Base-by-base conservation (phyloP, 2,888 invertebrate genomes). In the Amorpha juglandis region DNA sequence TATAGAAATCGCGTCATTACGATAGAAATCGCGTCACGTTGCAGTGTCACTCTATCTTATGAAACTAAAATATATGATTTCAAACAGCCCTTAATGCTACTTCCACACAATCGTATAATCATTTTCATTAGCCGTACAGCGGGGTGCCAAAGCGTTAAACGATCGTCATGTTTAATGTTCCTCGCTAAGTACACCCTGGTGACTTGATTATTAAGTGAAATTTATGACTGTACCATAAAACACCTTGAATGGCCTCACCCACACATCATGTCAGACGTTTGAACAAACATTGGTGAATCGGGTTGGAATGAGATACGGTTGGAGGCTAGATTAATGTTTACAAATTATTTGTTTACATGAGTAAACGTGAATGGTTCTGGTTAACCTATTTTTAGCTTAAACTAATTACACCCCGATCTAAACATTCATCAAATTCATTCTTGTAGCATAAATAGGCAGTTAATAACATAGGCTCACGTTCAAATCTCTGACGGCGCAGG, bases 191-290 rank as follows among this genome's bases (percentile, higher is more conserved):
- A 42, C 58, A 19, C 42, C 58, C 58, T 42, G 42, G 58, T 12
- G 58, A 38, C 58, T 58, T 58, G 58, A 42, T 58, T 58, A 58
- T 58, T 58, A 12, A 16, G 58, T 58, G 58, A 42, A 58, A 58
- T 55, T 55, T 38, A 42, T 58, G 58, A 58, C 42, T 19, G 21
- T n/a, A 58, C 12, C 58, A 58, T 58, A 58, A 58, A 58, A 42
- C 58, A 42, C 58, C 58, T 58, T 42, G 38, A 58, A 58, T 58
- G 7, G 58, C 6, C 14, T 38, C 58, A 42, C 58, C 58, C 42
- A 42, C 55, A 16, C 38, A 53, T 53, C 53, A 58, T 16, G 48
- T 7, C 16, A 16, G 9, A 58, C 19, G 42, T 58, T 58, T 42
- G 42, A 19, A 9, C 58, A 38, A 58, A 58, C 42, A 42, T 42